Conservation (phyloP, 2,113 vertebrate species). For the Rattus norvegicus region GRCr8 NC_086019.1:152324501-152325000, state of each 20-base stretch:
- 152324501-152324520: constrained; percentile 81
- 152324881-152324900: background rate
- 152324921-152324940: background rate
- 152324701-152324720: background rate
- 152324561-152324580: constrained; percentile 67
- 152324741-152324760: background rate
- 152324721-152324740: background rate
- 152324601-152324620: background rate
- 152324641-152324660: background rate
- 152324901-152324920: background rate
- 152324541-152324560: constrained; percentile 72
- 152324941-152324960: background rate
- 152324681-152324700: background rate
- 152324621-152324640: background rate
- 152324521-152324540: constrained; percentile 76
- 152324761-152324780: background rate
- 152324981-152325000: background rate
- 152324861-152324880: background rate
- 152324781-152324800: background rate
- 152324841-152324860: background rate
- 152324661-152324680: background rate
- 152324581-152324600: constrained; percentile 68
- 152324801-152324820: background rate
- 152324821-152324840: background rate
- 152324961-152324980: background rate